Conservation (phyloP, 2,113 vertebrate genomes). For the Cheirogaleus medius region DNA sequence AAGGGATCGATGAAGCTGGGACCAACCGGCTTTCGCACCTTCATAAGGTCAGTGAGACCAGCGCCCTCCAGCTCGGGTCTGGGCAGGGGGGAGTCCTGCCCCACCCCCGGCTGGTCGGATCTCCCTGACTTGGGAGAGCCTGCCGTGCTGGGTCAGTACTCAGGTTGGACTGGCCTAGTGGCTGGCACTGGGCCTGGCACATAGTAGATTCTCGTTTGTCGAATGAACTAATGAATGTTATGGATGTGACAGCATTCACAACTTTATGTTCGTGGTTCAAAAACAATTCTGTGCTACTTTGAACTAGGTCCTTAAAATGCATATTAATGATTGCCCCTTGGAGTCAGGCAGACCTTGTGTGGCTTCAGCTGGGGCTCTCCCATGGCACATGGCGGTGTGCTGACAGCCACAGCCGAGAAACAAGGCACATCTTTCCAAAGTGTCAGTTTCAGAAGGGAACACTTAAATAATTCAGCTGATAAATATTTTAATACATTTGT, state of each 20-base stretch:
- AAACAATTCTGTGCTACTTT: not conserved
- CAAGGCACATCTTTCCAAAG: not conserved
- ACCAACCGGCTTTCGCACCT: constrained; percentile 95
- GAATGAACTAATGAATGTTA: not conserved
- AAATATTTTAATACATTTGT: constrained; percentile 56
- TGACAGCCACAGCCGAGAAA: not conserved
- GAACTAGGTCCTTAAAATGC: not conserved
- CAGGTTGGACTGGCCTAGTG: not conserved
- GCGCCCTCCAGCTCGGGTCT: not conserved
- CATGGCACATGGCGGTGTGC: not conserved
- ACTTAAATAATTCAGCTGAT: constrained; percentile 63
- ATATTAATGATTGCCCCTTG: not conserved
- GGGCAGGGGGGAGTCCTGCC: not conserved
- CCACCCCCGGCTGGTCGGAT: not conserved
- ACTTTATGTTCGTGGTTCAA: not conserved
- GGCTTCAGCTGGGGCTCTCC: not conserved
- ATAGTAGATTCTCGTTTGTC: not conserved
- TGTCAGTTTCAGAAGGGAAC: constrained; percentile 40
- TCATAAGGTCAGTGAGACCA: constrained; percentile 89
- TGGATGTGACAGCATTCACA: not conserved
- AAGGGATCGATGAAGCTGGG: constrained; percentile 94
- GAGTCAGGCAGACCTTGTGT: not conserved
- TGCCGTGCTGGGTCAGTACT: not conserved
- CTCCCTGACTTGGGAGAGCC: not conserved
- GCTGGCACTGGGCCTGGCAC: not conserved